Conservation (phyloP, 64 coral and sea anemone genomes). For the Pocillopora verrucosa region DNA sequence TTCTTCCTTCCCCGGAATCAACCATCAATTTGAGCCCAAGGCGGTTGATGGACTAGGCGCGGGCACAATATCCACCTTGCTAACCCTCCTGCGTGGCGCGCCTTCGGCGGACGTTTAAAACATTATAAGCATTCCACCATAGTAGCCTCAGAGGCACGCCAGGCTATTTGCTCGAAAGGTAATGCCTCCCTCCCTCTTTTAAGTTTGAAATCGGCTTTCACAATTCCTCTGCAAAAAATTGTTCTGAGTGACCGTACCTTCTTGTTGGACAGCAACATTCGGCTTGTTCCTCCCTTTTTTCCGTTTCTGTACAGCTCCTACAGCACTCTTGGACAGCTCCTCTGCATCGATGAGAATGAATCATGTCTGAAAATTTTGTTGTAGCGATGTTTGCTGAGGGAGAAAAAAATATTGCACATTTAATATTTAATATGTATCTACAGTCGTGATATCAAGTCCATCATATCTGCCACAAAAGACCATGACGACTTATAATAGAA, state of each 20-base stretch:
- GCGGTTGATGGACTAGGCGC: background rate
- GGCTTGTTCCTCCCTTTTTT: background rate
- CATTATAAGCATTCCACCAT: background rate
- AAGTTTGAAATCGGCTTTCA: background rate
- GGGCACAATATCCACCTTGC: background rate
- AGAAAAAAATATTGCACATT: background rate
- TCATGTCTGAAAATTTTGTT: slow-evolving; percentile 33
- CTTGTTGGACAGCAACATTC: background rate
- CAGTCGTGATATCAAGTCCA: too few relatives aligned
- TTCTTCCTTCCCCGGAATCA: background rate
- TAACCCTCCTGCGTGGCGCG: background rate
- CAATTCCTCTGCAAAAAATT: slow-evolving; percentile 3
- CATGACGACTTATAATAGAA: too few relatives aligned
- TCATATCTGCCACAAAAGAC: too few relatives aligned
- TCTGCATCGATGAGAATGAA: background rate
- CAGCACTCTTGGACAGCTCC: background rate
- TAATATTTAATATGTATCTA: background rate
- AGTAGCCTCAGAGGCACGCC: background rate
- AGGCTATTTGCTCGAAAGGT: background rate
- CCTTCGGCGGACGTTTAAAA: background rate
- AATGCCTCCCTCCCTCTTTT: background rate
- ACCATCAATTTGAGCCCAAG: background rate
- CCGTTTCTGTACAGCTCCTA: background rate
- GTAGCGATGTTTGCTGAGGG: slow-evolving; percentile 33
- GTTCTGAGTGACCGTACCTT: slow-evolving; percentile 1